phyloP scores from a whole-genome alignment of 2,797 vertebrate genomes.

The Phataginus tricuspis region DNA sequence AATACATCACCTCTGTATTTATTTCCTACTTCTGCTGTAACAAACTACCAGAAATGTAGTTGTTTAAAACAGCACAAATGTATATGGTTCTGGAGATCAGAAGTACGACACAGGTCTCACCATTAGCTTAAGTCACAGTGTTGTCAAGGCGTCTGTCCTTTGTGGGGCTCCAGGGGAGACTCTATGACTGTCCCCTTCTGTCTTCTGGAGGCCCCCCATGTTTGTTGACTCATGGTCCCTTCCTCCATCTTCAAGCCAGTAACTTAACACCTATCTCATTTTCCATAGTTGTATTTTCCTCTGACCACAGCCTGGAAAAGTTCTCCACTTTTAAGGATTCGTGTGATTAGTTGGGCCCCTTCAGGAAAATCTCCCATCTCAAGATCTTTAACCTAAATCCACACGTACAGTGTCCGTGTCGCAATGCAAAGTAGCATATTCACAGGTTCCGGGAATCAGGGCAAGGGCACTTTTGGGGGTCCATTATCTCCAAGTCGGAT shows the following conservation, averaged over 20 bases:
- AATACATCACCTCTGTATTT: not conserved
- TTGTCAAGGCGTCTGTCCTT: not conserved
- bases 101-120: not conserved
- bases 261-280: not conserved
- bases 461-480: not conserved
- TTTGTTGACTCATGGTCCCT: not conserved
- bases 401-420: not conserved
- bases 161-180: not conserved
- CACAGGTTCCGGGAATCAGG: not conserved
- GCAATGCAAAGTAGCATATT: not conserved
- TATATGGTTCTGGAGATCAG: not conserved
- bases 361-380: not conserved
- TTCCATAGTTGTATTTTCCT: not conserved
- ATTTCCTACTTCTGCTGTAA: not conserved
- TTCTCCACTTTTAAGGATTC: not conserved
- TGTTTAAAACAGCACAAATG: not conserved
- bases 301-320: not conserved
- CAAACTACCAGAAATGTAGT: not conserved
- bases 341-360: not conserved
- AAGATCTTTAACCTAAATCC: not conserved
- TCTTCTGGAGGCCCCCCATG: not conserved
- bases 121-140: not conserved
- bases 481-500: not conserved
- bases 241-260: not conserved
- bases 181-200: not conserved